Conservation (phyloP, 2,797 vertebrate genomes). For the Eulemur mongoz region DNA sequence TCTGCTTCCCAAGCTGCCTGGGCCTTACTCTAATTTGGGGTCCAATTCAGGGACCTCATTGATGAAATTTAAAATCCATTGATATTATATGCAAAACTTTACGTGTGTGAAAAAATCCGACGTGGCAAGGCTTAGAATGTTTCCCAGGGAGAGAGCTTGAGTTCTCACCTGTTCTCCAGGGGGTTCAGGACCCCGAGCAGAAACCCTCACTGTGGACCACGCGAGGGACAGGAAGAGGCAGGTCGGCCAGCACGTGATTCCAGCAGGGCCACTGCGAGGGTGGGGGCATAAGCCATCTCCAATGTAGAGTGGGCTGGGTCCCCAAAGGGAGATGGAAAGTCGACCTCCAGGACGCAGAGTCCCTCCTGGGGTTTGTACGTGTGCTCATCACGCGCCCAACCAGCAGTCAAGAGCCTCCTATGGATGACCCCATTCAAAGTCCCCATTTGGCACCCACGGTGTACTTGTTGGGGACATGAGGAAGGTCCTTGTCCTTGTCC, state of each 20-base stretch:
- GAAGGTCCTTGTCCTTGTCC: not conserved
- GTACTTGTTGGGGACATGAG: not conserved
- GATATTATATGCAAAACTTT: not conserved
- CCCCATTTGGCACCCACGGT: not conserved
- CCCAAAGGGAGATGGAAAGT: not conserved
- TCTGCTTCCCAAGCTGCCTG: not conserved
- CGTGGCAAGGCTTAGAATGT: not conserved
- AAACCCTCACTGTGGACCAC: not conserved
- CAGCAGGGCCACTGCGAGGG: not conserved
- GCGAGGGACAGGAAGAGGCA: not conserved
- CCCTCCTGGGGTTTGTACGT: not conserved
- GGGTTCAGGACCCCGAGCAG: not conserved
- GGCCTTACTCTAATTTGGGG: not conserved
- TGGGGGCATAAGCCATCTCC: not conserved
- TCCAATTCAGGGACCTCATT: not conserved
- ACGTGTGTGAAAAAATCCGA: not conserved
- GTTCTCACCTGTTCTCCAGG: not conserved
- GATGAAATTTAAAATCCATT: not conserved
- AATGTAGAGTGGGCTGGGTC: not conserved
- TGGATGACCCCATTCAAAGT: not conserved
- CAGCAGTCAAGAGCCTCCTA: not conserved
- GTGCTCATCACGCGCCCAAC: too few relatives aligned
- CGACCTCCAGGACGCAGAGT: not conserved
- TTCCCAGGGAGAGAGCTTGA: not conserved
- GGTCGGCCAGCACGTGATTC: accelerated